Base-by-base conservation (phyloP, 2,888 invertebrate genomes). In the Eledona agricola region DNA sequence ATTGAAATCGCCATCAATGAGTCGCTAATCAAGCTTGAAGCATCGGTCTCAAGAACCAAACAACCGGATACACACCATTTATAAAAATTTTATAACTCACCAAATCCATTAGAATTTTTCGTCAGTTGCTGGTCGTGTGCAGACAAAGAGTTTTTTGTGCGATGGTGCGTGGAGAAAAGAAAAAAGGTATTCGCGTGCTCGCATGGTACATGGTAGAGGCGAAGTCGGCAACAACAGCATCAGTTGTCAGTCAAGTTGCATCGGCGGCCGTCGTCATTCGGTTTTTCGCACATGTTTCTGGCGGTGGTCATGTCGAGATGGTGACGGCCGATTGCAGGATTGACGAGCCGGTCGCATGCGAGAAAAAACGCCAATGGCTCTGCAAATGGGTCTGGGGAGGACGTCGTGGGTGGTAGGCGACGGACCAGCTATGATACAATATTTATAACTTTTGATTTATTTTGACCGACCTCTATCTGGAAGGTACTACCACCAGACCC, bases 301-400 rank as follows among this genome's bases (percentile, higher is more conserved):
- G 62, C 69, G 66, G 68, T 72, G 71, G 69, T 67, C 70, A 72
- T 69, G 73, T 72, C 72, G 61, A 73, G 73, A 73, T 74, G 71
- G 72, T 73, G 73, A 72, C 66, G 69, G 67, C 61, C 68, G 73
- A 74, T 73, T 73, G 67, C 59, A 61, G 56, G 69, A 73, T 73
- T 72, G 74, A 74, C 70, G 72, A 71, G 69, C 65, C 61, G 64
- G 63, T 63, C 63, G 64, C 70, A 69, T 70, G 69, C 71, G 69
- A 71, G 32, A 53, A 47, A 53, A 54, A 56, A 50, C 28, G 15
- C 15, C 46, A 43, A 50, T 43, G 19, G 46, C 46, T 52, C 51
- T 52, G 45, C 38, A 50, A 54, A 55, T 55, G 43, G 55, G 55
- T 55, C 55, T 50, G 55, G 55, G 50, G 57, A 58, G 55, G 57